Base-by-base conservation (phyloP, 2,888 invertebrate species). In the Cryptops parisi region DNA sequence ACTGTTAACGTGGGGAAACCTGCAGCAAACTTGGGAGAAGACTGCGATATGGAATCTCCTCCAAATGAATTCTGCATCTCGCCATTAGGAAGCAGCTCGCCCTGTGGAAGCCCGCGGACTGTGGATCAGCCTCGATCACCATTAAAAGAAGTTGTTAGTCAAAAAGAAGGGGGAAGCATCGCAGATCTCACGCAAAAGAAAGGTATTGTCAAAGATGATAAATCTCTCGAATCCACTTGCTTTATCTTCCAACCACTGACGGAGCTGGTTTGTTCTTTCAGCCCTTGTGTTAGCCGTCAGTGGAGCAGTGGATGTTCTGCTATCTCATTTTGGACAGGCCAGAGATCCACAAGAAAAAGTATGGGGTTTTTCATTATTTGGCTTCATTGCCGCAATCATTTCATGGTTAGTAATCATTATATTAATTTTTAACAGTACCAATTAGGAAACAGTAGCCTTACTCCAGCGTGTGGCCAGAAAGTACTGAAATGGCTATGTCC, bases 401-500 rank as follows among this genome's bases (percentile, higher is more conserved):
- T n/a, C n/a, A n/a, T n/a, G n/a, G n/a, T n/a, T n/a, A n/a, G n/a
- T n/a, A n/a, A n/a, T n/a, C n/a, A n/a, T n/a, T 17, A n/a, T 41
- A 5, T 33, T 48, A 17, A 17, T 38, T 48, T 33, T 33, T 33
- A 3, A 19, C 39, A 56, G 56, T 54, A 56, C 39, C 33, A 52
- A 9, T 26, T 54, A 4, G 56, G 56, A 2, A 56, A 50, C 27
- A 47, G 52, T 27, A 50, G 43, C 23, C 44, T 65, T 57, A 64
- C 61, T 3, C 64, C 66, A 23, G 63, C 62, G 41, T 59, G 66
- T 25, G 68, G 68, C 5, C 81, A 82, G 66, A 74, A 85, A 48
- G 81, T 84, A 24, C 70, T 88, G 25, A 79, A 80, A 52, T 78
- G 78, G 45, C 71, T 91, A 39, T 89, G 89, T 65, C 87, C 89